Evolutionary conservation across 2,113 vertebrate genomes (phyloP), one percentile per base, ranked within the genome.

Genomic region (Gobio gobio): DNA sequence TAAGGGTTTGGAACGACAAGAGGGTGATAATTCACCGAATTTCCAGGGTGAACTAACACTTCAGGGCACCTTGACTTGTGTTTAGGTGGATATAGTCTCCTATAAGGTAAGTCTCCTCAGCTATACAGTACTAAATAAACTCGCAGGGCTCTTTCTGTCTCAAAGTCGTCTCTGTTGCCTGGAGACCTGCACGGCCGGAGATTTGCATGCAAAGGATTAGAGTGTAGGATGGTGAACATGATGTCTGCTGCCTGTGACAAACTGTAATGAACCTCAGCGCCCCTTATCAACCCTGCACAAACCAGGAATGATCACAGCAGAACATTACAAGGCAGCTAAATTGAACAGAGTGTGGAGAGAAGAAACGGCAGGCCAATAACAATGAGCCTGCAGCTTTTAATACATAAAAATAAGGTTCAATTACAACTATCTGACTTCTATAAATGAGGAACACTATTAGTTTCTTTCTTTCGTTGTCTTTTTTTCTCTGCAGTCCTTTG

Each of bases 121-220:
- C 78, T 56, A 43, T 83, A 72, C 29, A 16, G 29, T 18, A n/a
- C 29, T 36, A 24, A 70, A 72, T 58, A 51, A 66, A 81, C 26
- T 49, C 40, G 8, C 36, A 1, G 12, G 24, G 49, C 72, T n/a
- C 24, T 64, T 72, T 86, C 84, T 84, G 82, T 79, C 85, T 90
- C 87, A 87, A 90, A 79, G 84, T 89, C 86, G 73, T 77, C 85
- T 85, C 87, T 77, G 88, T 88, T 88, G 90, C 89, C 80, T 66
- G 70, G 83, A 88, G 88, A 90, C 85, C 73, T 24, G 85, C 84
- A n/a, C 47, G 85, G 66, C 63, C 74, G 73, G 51, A 90, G 89
- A 93, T 94, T 90, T 92, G 85, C 84, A 92, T 93, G 92, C 92
- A 93, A 89, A 93, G 90, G 91, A 87, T 89, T 90, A 88, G 56